A percentile compares a stretch with the other conserved stretches of the same genome.
Conservation (phyloP, 2,113 vertebrate species). For the Sakesphorus luctuosus region DNA sequence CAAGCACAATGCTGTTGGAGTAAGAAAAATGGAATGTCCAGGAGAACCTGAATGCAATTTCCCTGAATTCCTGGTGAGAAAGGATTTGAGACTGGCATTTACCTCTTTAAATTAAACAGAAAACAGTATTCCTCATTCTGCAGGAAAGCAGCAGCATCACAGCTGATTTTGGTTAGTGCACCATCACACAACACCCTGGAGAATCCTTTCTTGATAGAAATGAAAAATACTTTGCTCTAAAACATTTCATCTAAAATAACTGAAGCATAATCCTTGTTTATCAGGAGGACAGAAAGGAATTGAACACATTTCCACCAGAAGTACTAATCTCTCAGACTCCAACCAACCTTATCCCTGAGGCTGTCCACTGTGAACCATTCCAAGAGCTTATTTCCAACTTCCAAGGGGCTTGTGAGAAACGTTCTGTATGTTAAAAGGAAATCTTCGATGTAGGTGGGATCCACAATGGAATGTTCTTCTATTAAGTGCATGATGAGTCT, state of each 20-base stretch:
- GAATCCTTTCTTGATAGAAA: neutral
- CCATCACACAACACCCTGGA: neutral
- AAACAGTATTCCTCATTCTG: neutral
- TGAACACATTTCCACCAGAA: neutral
- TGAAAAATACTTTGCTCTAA: neutral
- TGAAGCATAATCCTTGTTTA: neutral
- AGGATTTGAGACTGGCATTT: neutral
- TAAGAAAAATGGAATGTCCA: neutral
- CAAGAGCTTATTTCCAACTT: constrained; percentile 91
- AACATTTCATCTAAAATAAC: neutral
- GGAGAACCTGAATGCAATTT: neutral
- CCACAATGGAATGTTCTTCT: constrained; percentile 96
- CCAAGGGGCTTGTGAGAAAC: constrained; percentile 91
- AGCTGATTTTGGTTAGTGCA: neutral
- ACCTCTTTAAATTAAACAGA: neutral
- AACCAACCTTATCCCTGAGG: constrained; percentile 90
- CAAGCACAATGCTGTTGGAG: neutral
- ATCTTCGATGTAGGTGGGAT: constrained; percentile 98
- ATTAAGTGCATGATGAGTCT: constrained; percentile 96
- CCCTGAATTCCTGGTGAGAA: neutral
- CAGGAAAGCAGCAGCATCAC: neutral
- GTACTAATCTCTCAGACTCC: neutral
- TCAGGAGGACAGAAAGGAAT: neutral
- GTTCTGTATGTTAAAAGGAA: constrained; percentile 95
- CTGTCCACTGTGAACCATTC: constrained; percentile 94